Conservation (phyloP, 2,113 vertebrate genomes). For the Psettodes erumei region DNA sequence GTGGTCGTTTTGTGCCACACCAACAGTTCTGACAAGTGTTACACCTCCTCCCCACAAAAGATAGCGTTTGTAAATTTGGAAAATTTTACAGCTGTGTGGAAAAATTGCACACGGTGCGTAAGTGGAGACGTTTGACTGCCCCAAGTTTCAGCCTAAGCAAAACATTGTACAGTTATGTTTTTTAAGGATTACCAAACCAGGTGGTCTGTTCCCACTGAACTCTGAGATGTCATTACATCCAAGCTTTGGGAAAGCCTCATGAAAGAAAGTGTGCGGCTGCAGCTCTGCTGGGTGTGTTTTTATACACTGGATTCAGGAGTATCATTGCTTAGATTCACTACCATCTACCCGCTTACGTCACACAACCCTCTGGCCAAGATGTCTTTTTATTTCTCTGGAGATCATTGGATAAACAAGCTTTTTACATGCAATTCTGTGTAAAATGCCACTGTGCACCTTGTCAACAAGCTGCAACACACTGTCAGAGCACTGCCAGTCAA, state of each 20-base stretch:
- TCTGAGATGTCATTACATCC: conserved; percentile 39
- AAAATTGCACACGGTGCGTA: background rate
- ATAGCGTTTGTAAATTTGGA: background rate
- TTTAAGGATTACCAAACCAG: conserved; percentile 37
- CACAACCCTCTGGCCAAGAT: background rate
- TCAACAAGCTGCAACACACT: conserved; percentile 32
- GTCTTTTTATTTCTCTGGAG: background rate
- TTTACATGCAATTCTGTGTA: background rate
- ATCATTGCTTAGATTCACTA: conserved; percentile 7
- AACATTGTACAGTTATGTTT: conserved; percentile 23
- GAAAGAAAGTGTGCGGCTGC: conserved; percentile 34
- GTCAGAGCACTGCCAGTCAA: conserved; percentile 8
- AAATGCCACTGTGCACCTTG: background rate
- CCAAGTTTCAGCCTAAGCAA: conserved; percentile 33
- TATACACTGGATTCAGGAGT: background rate
- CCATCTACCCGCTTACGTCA: conserved; percentile 4
- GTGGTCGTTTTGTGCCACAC: conserved; percentile 27
- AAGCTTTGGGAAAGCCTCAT: conserved; percentile 32
- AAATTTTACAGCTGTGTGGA: conserved; percentile 39
- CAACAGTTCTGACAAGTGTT: conserved; percentile 53
- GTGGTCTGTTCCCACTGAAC: conserved; percentile 43
- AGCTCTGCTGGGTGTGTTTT: conserved; percentile 33
- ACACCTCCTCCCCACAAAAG: background rate
- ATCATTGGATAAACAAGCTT: conserved; percentile 16
- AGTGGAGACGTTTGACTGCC: conserved; percentile 4